A percentile compares a stretch with the other conserved stretches of the same genome.
Evolutionary conservation across 2,113 vertebrate species (phyloP).

Genomic region (Dasyprocta punctata): DNA sequence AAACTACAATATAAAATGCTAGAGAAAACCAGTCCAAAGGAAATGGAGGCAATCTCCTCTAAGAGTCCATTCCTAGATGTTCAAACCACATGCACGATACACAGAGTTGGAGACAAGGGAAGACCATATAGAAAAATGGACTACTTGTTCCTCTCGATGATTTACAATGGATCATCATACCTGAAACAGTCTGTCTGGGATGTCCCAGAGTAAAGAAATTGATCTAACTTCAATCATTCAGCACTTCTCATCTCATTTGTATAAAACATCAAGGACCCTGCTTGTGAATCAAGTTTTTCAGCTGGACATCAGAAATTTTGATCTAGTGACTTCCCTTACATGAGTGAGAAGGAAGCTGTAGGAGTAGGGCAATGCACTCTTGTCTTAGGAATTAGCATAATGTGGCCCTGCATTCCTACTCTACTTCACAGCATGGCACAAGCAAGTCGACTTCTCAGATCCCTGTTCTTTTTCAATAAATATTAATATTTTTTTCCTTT

Average conservation of each 20-base stretch:
- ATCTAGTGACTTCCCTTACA: not conserved
- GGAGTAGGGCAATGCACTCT: accelerated
- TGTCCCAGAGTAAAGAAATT: not conserved
- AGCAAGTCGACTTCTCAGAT: not conserved
- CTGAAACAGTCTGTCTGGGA: not conserved
- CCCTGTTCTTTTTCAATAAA: not conserved
- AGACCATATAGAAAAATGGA: not conserved
- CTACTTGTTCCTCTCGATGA: not conserved
- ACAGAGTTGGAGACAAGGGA: not conserved
- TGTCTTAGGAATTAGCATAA: not conserved
- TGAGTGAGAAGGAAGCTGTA: not conserved
- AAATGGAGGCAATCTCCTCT: not conserved
- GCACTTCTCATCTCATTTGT: not conserved
- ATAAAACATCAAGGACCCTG: not conserved
- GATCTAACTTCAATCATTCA: not conserved
- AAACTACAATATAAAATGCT: slow-evolving; percentile 20
- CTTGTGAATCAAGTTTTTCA: not conserved
- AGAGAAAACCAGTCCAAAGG: slow-evolving; percentile 20
- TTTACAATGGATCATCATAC: not conserved
- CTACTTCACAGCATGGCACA: accelerated
- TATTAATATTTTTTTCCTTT: not conserved
- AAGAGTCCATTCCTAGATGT: not conserved
- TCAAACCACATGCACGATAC: not conserved
- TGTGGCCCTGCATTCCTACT: not conserved
- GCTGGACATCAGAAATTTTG: not conserved